phyloP scores from a whole-genome alignment of 2,888 invertebrate species.

The Eupithecia exiguata region DNA sequence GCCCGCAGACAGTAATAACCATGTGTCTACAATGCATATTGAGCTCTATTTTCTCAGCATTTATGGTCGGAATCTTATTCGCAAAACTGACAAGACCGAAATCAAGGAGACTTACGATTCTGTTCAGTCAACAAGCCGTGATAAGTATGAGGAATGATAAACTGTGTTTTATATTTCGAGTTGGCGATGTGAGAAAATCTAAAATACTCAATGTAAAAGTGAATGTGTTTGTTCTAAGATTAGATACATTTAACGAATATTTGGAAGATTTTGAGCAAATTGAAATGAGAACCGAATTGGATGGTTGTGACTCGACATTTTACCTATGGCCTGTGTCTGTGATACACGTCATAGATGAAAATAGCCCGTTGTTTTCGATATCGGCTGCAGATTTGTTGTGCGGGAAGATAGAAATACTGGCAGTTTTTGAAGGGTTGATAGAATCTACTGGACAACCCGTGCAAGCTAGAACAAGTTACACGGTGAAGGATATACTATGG shows the following conservation, averaged over 20 bases:
- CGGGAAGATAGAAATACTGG: constrained; percentile 93
- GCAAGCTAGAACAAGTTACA: constrained; percentile 92
- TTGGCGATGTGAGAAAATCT: constrained; percentile 97
- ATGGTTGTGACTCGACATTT: constrained; percentile 95
- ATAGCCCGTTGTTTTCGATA: constrained; percentile 94
- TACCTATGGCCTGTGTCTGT: constrained; percentile 98
- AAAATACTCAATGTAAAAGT: constrained; percentile 97
- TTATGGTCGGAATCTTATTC: constrained; percentile 94
- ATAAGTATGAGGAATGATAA: constrained; percentile 94
- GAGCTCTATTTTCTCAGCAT: constrained; percentile 93
- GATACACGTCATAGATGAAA: constrained; percentile 93
- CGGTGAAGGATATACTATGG: constrained; percentile 92
- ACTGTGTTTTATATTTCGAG: constrained; percentile 94
- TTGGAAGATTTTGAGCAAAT: constrained; percentile 91
- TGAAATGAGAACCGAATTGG: constrained; percentile 89
- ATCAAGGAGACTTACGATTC: constrained; percentile 95
- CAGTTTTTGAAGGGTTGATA: constrained; percentile 94
- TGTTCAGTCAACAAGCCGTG: constrained; percentile 95
- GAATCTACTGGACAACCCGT: constrained; percentile 94
- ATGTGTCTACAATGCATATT: constrained; percentile 98
- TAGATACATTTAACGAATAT: constrained; percentile 89
- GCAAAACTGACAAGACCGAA: constrained; percentile 98
- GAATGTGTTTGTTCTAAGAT: constrained; percentile 91
- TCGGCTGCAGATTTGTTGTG: constrained; percentile 94
- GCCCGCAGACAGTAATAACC: constrained; percentile 95